Evolutionary conservation across 2,888 invertebrate genomes (phyloP).

Genomic region (Nycteola revayana): DNA sequence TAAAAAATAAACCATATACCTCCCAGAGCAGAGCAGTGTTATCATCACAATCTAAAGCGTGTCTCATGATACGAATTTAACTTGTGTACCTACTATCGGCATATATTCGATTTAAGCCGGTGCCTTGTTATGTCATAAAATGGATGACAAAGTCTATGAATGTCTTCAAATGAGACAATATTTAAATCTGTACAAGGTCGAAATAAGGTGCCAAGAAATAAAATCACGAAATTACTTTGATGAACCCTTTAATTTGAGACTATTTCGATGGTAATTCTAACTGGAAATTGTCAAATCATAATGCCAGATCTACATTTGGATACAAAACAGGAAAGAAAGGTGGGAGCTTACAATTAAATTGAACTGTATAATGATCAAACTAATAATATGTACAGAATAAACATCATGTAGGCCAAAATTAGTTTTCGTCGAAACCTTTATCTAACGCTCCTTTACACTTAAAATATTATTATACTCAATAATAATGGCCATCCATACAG

Average conservation of each 20-base stretch:
- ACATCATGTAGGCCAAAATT: constrained; percentile 35
- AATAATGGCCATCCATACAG: constrained; percentile 15
- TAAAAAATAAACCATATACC: too few species aligned
- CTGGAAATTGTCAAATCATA: constrained; percentile 39
- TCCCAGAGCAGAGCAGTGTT: too few species aligned
- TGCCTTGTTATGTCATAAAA: too few species aligned
- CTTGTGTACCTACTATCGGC: too few species aligned
- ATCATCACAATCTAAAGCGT: too few species aligned
- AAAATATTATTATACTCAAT: constrained; percentile 14
- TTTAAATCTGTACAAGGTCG: too few species aligned
- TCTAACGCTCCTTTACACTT: constrained; percentile 9
- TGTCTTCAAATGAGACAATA: too few species aligned
- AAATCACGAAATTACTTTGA: constrained; percentile 46
- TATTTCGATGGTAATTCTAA: constrained; percentile 54
- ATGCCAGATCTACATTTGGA: constrained; percentile 31
- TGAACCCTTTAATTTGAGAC: constrained; percentile 75
- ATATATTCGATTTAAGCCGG: too few species aligned
- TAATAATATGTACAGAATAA: constrained; percentile 23
- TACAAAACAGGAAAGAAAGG: constrained; percentile 15
- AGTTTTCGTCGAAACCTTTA: constrained; percentile 19
- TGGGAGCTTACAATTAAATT: constrained; percentile 25
- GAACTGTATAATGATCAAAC: constrained; percentile 14
- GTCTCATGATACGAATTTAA: too few species aligned
- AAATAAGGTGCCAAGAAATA: too few species aligned
- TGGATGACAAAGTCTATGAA: too few species aligned